Conservation (phyloP, 2,888 invertebrate genomes). For the Abscondita cerata region DNA sequence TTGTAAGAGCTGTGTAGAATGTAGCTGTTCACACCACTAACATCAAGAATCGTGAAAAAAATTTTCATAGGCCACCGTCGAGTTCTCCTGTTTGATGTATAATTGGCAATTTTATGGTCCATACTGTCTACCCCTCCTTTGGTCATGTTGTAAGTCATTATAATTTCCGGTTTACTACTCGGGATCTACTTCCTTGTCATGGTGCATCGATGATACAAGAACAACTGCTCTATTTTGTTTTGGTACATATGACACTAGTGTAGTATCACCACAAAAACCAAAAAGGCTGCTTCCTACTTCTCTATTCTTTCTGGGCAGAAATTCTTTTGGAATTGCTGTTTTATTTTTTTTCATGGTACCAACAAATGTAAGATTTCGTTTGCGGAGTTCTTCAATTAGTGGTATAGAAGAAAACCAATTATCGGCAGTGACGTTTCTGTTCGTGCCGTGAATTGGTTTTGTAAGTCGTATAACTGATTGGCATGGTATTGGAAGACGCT, state of each 20-base stretch:
- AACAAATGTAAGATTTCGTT: neutral
- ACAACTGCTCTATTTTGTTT: conserved; percentile 4
- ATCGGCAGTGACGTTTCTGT: too few species aligned
- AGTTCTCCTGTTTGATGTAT: too few species aligned
- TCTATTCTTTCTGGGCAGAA: neutral
- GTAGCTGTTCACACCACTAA: neutral
- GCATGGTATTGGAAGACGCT: conserved; percentile 7
- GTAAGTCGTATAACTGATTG: neutral
- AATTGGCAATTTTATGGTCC: too few species aligned
- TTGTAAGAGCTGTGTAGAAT: neutral
- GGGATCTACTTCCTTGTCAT: too few species aligned
- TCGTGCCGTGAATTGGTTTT: too few species aligned
- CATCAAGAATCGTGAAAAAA: neutral
- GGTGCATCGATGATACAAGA: too few species aligned
- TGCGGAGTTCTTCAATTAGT: neutral
- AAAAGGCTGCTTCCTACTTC: neutral
- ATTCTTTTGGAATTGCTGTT: conserved; percentile 4
- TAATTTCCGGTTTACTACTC: too few species aligned
- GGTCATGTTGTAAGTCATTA: too few species aligned
- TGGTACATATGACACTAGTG: conserved; percentile 3
- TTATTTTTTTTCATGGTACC: conserved; percentile 2
- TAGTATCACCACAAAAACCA: conserved; percentile 5
- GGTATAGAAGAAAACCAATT: conserved; percentile 7
- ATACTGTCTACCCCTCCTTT: too few species aligned
- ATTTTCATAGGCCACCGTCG: too few species aligned